Base-by-base conservation (phyloP, 2,113 vertebrate species). In the Hippopotamus amphibius region DNA sequence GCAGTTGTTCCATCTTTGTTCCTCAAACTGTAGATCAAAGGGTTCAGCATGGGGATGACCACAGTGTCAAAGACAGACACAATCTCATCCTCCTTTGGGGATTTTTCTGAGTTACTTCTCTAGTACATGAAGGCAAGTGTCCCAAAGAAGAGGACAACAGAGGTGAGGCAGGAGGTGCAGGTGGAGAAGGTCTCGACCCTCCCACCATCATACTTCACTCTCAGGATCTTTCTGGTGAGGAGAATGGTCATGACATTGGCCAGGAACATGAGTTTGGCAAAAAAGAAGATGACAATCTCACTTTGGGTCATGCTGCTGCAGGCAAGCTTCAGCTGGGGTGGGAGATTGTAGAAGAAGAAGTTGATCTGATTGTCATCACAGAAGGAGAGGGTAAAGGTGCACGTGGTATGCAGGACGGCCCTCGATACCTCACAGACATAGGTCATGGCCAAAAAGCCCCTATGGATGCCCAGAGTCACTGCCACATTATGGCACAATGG, bases 11-110 rank as follows among this genome's bases (percentile, higher is more conserved):
- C 55, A 3, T 80, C 55, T 63, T 97, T 93, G 37, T 93, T 96
- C 33, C 93, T 91, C 24, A 95, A 55, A 59, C 41, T 87, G 26
- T 97, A 95, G 46, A 91, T 93, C 6, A 95, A 33, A n/a, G 91
- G 76, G 5, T 95, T 95, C n/a, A 91, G 50, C 86, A 92, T 14
- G 9, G 76, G 87, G 17, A 93, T 95, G 17, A 95, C 37, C 16
- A 3, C 46, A 77, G 74, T 33, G 46, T 77, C 94, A 86, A 96
- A 88, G 17, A 92, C n/a, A 33, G 88, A 83, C 17, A 94, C 33
- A 1, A 61, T 59, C 30, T 41, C 74, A n/a, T 94, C 63, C 53
- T 92, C 77, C 53, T 92, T 69, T 53, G 72, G 66, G 33, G 88
- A 37, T 55, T 91, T 90, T 8, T 83, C 43, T 46, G 97, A 90